Evolutionary conservation across 2,888 invertebrate species (phyloP).

Genomic region (Hedychridium roseum): DNA sequence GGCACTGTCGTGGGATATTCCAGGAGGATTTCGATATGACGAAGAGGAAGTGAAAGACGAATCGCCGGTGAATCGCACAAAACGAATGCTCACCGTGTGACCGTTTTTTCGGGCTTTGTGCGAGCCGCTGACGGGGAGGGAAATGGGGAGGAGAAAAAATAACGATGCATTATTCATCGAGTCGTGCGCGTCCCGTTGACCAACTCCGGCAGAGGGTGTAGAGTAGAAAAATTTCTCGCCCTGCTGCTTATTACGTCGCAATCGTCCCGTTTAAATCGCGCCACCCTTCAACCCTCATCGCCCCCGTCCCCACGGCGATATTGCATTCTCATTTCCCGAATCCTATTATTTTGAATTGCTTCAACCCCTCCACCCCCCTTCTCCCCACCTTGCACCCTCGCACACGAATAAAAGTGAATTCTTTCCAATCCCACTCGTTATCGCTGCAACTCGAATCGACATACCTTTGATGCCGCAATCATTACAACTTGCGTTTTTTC

Average conservation of each 20-base stretch:
- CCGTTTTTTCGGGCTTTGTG: conserved; percentile 23
- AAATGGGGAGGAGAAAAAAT: conserved; percentile 34
- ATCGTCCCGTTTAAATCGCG: conserved; percentile 32
- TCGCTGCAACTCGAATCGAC: too few relatives aligned
- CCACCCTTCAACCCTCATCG: conserved; percentile 14
- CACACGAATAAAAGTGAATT: too few relatives aligned
- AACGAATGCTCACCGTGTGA: too few relatives aligned
- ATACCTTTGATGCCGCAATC: too few relatives aligned
- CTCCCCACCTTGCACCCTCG: too few relatives aligned
- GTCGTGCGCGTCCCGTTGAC: conserved; percentile 13
- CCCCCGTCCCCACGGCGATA: conserved; percentile 17
- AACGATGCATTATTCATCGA: conserved; percentile 39
- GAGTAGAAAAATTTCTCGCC: conserved; percentile 4
- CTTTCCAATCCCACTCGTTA: too few relatives aligned
- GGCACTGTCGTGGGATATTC: too few relatives aligned
- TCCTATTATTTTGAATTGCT: conserved; percentile 36
- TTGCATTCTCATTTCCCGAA: conserved; percentile 30
- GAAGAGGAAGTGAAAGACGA: too few relatives aligned
- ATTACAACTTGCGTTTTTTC: too few relatives aligned
- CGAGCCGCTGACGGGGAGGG: conserved; percentile 23
- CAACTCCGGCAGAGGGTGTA: conserved; percentile 2
- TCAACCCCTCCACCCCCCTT: conserved; percentile 3
- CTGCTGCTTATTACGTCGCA: conserved; percentile 31
- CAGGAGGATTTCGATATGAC: too few relatives aligned
- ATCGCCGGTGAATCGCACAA: too few relatives aligned